Base-by-base conservation (phyloP, 2,797 vertebrate species). In the Mus caroli region DNA sequence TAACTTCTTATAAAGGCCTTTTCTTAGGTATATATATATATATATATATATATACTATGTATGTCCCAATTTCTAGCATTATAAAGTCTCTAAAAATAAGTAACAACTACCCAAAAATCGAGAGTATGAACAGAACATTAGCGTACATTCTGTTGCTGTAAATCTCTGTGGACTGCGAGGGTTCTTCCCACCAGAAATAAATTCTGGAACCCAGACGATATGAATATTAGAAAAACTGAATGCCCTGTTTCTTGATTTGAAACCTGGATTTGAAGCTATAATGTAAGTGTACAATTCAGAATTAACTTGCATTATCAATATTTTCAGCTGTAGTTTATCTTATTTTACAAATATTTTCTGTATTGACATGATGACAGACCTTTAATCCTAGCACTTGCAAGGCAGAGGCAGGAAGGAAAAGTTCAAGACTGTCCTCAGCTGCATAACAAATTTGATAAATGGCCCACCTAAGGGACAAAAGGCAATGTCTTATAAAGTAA, bases 251-350 rank as follows among this genome's bases (percentile, higher is more conserved):
- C 77, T 92, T 13, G 13, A 13, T 26, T 17, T 80, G 71, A 96
- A 31, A 7, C 26, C 78, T 94, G 0, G 88, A 37, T 92, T 60
- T 91, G 60, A 92, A 91, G 78, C 8, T 91, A 37, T 91, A 71
- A 22, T 54, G 3, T 67, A 92, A 83, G 60, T n/a, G 71, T 92
- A 14, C 84, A 92, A 46, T 82, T 88, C 31, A 83, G n/a, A 86
- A 87, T 94, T 87, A 90, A 77, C 95, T 93, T 94, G 60, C 71
- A 43, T 93, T 92, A 43, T 89, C 46, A 91, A 22, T 88, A 62
- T 52, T 88, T 95, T 90, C 19, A 73, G 22, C 93, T 95, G 31
- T 4, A 13, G 5, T 94, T 80, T 88, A 79, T 90, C 71, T 89
- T 92, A 56, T 85, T 85, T 64, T 77, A 60, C 85, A 91, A 28